Evolutionary conservation across 1,140 invertebrate species (phyloP), one percentile per base, ranked within the genome.

Genomic region (Antheraea pernyi): DNA sequence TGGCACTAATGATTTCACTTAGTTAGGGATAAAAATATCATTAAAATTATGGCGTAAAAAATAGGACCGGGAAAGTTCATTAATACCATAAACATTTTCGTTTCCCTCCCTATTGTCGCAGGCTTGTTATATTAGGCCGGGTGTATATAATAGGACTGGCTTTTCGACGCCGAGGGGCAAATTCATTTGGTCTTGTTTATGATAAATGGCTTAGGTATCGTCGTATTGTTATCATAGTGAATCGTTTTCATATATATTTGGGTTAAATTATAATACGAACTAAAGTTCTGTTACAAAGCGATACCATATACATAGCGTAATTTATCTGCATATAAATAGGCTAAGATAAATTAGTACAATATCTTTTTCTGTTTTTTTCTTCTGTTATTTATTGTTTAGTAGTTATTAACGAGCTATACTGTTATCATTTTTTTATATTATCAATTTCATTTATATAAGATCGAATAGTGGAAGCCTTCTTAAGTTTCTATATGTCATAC

Each of bases 61-160:
- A 72, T 65, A 81, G 75, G 74, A 78, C 68, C 72, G 72, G 74
- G 69, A 77, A 78, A 81, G 69, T 76, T 78, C 79, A 76, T 80
- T 78, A 81, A 71, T 71, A 73, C 59, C 70, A 75, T 74, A 74
- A 78, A 76, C 73, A 75, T 77, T 77, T 69, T 73, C 71, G 61
- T 75, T n/a, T 70, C 63, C 60, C 73, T 63, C 65, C 67, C 69
- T 68, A 68, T 70, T 73, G 70, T 74, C 64, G 71, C 64, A 53
- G 65, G 59, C 67, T 74, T 71, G 69, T 69, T 76, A 64, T 68
- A 74, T 75, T 74, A 75, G 59, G 59, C 70, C 42, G 19, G 48
- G 70, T 72, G 64, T 65, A 75, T 68, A 77, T 71, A 73, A 68
- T 59, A 69, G 69, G 30, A 65, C 64, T 69, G 70, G 69, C 73